A percentile compares a stretch with the other conserved stretches of the same genome.
Evolutionary conservation across 2,113 vertebrate genomes (phyloP).

Genomic region (Anolis sagrei): DNA sequence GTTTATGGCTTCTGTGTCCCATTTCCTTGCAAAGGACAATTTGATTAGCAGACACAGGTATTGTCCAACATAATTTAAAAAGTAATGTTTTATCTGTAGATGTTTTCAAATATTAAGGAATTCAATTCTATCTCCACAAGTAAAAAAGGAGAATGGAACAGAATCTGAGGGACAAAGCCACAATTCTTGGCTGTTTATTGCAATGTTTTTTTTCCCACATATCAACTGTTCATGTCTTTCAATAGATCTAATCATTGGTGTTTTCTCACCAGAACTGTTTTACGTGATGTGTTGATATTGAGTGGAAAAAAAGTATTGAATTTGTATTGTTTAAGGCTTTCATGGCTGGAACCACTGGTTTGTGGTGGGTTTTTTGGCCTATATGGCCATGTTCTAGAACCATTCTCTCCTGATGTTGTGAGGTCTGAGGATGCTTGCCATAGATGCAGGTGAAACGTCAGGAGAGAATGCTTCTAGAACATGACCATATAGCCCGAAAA

Average conservation of each 20-base stretch:
- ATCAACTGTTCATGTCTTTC: background rate
- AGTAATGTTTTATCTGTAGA: background rate
- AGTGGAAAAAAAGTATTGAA: background rate
- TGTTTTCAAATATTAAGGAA: background rate
- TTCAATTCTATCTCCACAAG: background rate
- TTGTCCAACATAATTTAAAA: background rate
- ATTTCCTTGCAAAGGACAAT: background rate
- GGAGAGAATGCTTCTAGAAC: too few species aligned
- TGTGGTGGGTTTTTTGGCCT: too few species aligned
- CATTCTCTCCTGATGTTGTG: too few species aligned
- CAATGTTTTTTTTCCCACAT: background rate
- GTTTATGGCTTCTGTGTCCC: background rate
- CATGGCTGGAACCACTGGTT: too few species aligned
- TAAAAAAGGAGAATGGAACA: background rate
- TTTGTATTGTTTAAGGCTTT: too few species aligned
- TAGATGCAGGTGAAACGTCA: too few species aligned
- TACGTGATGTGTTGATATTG: too few species aligned
- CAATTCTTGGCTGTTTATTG: background rate
- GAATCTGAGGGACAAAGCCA: too few species aligned
- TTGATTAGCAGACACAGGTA: background rate
- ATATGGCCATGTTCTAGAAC: too few species aligned
- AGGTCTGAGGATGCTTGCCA: too few species aligned
- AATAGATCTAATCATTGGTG: background rate
- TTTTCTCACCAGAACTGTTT: background rate
- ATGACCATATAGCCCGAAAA: too few species aligned